phyloP scores from a whole-genome alignment of 2,797 vertebrate species.

The Lagocephalus sceleratus region DNA sequence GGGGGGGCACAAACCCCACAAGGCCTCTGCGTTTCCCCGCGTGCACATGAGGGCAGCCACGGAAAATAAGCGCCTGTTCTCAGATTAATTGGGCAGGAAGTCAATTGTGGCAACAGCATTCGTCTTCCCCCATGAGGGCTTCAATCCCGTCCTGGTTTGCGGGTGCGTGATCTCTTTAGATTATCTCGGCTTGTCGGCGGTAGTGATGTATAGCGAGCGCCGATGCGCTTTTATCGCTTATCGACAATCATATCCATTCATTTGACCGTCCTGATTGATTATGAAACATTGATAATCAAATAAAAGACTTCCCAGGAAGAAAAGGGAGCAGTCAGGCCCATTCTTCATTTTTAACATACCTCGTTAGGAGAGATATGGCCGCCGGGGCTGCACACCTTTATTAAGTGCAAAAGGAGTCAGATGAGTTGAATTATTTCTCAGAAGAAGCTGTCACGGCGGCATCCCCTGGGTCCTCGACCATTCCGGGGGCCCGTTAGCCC shows the following conservation, averaged over 20 bases:
- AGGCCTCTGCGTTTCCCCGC: background rate
- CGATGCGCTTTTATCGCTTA: constrained; percentile 48
- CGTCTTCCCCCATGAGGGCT: constrained; percentile 43
- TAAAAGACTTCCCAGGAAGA: constrained; percentile 66
- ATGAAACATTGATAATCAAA: constrained; percentile 71
- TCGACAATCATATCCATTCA: constrained; percentile 58
- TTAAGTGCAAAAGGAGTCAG: constrained; percentile 63
- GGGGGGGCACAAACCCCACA: background rate
- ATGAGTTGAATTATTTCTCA: constrained; percentile 59
- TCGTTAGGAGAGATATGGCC: constrained; percentile 55
- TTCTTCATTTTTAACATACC: constrained; percentile 55
- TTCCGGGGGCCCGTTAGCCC: constrained; percentile 28
- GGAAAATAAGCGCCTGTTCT: constrained; percentile 21
- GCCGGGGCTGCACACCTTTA: constrained; percentile 67
- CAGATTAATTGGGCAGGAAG: constrained; percentile 55
- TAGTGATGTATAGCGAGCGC: constrained; percentile 52
- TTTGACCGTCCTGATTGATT: constrained; percentile 66
- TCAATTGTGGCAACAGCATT: constrained; percentile 46
- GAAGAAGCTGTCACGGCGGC: constrained; percentile 36
- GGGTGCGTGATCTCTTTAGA: constrained; percentile 51
- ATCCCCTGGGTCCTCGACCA: constrained; percentile 35
- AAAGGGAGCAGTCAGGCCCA: constrained; percentile 60
- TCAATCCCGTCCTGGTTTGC: constrained; percentile 34
- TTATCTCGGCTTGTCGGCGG: constrained; percentile 53
- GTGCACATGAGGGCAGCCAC: constrained; percentile 8